Conservation (phyloP, 2,113 vertebrate genomes). For the Saguinus imperator region DNA sequence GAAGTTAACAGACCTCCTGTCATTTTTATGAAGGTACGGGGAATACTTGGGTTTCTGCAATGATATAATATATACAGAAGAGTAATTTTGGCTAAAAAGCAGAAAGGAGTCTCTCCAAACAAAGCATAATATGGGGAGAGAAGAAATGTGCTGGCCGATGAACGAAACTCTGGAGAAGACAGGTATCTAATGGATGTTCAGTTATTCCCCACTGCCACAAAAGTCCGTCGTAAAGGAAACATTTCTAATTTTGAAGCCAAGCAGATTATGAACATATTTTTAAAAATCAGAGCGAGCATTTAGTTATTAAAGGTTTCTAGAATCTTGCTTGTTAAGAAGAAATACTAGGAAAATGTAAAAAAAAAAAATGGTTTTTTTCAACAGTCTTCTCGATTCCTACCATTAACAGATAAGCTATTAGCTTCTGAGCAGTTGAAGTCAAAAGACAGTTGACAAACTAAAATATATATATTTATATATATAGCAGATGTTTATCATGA, state of each 20-base stretch:
- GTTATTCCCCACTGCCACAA: neutral
- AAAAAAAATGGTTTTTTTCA: conserved; percentile 1
- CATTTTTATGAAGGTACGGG: neutral
- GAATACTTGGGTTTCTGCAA: neutral
- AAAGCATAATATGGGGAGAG: neutral
- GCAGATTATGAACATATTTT: neutral
- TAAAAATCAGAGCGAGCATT: neutral
- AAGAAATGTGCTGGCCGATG: neutral
- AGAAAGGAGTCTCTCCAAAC: neutral
- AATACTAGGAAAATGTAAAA: neutral
- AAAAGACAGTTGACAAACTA: neutral
- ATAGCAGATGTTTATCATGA: neutral
- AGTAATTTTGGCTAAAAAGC: neutral
- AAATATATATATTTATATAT: neutral
- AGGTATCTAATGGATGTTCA: neutral
- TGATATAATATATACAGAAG: neutral
- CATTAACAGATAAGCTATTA: conserved; percentile 56
- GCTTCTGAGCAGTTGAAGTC: conserved; percentile 68
- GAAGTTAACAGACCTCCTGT: neutral
- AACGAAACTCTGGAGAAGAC: neutral
- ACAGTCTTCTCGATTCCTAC: conserved; percentile 69
- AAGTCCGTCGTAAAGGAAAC: neutral
- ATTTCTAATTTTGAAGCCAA: conserved; percentile 37
- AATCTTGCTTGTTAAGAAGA: neutral
- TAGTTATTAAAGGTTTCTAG: neutral